Percentiles rank a stretch among this genome's conserved stretches.
These are phyloP conservation scores for Tricholaema leucomelas DNA, from an alignment of 2,113 vertebrate genomes.

Conservation along the genomic window DNA sequence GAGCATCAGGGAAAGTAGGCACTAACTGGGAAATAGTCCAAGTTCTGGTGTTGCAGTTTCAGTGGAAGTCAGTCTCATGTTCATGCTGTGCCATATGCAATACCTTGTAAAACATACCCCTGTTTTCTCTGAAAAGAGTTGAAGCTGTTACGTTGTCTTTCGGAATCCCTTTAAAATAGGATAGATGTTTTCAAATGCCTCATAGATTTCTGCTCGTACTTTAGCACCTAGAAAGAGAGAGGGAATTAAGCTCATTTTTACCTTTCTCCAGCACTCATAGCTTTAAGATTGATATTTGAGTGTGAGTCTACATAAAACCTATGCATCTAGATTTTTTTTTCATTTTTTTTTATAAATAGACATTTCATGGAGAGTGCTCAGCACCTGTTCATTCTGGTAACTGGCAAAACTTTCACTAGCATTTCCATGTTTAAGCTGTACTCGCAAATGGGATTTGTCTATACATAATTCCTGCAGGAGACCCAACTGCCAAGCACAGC, in stretches of 20 bases:
- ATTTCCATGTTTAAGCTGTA: background rate
- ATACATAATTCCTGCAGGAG: background rate
- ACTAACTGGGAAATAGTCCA: slow-evolving; percentile 59
- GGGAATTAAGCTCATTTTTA: background rate
- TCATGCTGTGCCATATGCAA: slow-evolving; percentile 51
- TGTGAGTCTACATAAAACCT: background rate
- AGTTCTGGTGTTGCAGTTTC: slow-evolving; percentile 57
- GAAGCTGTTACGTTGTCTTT: slow-evolving; percentile 89
- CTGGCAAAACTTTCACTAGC: background rate
- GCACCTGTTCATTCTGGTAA: background rate
- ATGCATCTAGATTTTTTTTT: background rate
- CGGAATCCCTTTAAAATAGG: slow-evolving; percentile 98
- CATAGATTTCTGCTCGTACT: slow-evolving; percentile 97
- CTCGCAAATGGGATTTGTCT: background rate
- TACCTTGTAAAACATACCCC: slow-evolving; percentile 56
- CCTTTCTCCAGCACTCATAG: background rate
- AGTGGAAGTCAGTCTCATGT: slow-evolving; percentile 33
- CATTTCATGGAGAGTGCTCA: background rate
- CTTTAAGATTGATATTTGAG: background rate
- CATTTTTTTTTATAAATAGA: background rate
- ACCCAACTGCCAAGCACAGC: background rate
- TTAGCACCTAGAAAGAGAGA: slow-evolving; percentile 86
- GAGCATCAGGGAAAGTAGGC: slow-evolving; percentile 9
- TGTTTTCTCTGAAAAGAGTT: background rate
- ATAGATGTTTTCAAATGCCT: slow-evolving; percentile 99